A percentile compares a stretch with the other conserved stretches of the same genome.
Evolutionary conservation across 2,113 vertebrate species (phyloP).

Genomic region (Empidonax alnorum): DNA sequence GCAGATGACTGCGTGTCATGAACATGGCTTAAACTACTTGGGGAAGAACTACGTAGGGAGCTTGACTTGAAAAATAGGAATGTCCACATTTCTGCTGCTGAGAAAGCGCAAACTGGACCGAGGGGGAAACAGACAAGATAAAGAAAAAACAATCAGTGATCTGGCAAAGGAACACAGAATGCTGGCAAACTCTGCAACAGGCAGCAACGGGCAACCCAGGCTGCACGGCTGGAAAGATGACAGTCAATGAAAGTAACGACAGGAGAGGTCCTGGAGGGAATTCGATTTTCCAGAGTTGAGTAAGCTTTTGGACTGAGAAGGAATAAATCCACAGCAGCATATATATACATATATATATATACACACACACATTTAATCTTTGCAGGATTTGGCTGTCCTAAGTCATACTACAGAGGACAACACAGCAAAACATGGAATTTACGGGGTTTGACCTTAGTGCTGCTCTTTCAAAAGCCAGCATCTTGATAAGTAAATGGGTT

Average conservation of each 20-base stretch:
- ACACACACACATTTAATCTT: accelerated
- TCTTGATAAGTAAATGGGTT: not conserved
- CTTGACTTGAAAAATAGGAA: not conserved
- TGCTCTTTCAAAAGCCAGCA: not conserved
- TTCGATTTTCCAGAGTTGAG: not conserved
- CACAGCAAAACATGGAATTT: not conserved
- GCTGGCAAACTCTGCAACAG: not conserved
- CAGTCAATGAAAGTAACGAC: not conserved
- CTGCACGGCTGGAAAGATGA: not conserved
- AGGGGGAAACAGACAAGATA: not conserved
- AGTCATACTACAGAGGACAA: not conserved
- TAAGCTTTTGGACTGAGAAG: not conserved
- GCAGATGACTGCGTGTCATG: not conserved
- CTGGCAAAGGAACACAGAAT: not conserved
- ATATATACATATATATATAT: not conserved
- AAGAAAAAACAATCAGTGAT: not conserved
- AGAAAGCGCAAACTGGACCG: not conserved
- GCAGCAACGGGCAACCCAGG: not conserved
- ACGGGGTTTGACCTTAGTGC: not conserved
- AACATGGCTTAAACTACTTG: not conserved
- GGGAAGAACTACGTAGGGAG: not conserved
- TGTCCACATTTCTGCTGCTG: not conserved
- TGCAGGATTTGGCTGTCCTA: not conserved
- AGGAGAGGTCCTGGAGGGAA: not conserved
- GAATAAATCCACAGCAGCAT: not conserved